These are phyloP conservation scores for Drosophila grimshawi DNA, from an alignment of 1,140 invertebrate species.

Conservation along the genomic window DNA sequence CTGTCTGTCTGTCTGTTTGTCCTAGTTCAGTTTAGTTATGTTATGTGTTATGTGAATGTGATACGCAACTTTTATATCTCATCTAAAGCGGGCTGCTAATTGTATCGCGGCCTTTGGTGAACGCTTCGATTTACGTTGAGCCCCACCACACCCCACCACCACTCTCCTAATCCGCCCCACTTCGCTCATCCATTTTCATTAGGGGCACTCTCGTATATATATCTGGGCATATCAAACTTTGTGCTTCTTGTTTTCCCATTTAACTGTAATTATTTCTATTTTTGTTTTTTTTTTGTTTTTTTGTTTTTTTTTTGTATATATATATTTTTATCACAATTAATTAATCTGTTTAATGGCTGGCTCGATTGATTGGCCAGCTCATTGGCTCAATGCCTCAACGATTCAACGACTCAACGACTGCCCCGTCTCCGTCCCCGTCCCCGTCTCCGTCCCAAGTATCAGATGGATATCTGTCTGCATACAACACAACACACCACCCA, in stretches of 20 bases:
- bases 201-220: not conserved
- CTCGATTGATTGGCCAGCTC: conserved; percentile 55
- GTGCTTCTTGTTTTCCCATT: conserved; percentile 28
- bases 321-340: conserved; percentile 72
- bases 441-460: not conserved
- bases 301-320: conserved; percentile 22
- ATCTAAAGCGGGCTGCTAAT: conserved; percentile 69
- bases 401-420: no score
- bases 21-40: conserved; percentile 1
- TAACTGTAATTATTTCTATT: conserved; percentile 4
- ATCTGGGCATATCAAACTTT: conserved; percentile 49
- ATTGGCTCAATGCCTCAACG: conserved; percentile 23
- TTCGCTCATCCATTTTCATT: conserved; percentile 43
- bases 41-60: conserved; percentile 43
- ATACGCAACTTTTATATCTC: conserved; percentile 67
- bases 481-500: not conserved
- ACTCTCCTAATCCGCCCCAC: not conserved
- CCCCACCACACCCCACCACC: not conserved
- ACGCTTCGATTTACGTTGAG: conserved; percentile 45
- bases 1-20: conserved; percentile 10
- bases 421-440: not conserved
- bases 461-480: conserved; percentile 11
- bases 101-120: conserved; percentile 55
- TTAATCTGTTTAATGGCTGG: conserved; percentile 71
- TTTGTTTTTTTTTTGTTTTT: conserved; percentile 15